Conservation (phyloP, 2,888 invertebrate genomes). For the Diaperis boleti region DNA sequence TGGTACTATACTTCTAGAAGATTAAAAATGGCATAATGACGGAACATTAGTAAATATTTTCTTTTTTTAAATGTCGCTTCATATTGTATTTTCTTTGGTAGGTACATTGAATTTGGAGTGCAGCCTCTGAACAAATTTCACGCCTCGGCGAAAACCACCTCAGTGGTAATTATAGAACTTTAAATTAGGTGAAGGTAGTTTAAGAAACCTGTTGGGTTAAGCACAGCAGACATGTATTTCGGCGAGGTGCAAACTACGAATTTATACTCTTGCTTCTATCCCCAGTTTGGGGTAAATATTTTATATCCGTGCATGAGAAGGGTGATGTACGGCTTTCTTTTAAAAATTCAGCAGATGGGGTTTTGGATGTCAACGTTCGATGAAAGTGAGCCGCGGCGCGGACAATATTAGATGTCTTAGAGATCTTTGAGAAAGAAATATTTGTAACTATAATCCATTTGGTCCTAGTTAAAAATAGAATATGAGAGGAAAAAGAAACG, state of each 20-base stretch:
- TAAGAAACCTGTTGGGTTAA: slow-evolving; percentile 27
- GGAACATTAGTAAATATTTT: too few relatives aligned
- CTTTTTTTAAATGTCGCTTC: too few relatives aligned
- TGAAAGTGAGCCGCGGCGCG: neutral
- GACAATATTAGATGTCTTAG: neutral
- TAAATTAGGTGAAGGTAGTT: slow-evolving; percentile 40
- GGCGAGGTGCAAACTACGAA: slow-evolving; percentile 3
- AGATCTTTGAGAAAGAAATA: neutral
- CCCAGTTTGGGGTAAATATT: slow-evolving; percentile 9
- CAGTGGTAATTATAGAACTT: slow-evolving; percentile 35
- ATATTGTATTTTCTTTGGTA: too few relatives aligned
- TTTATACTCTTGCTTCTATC: slow-evolving; percentile 11
- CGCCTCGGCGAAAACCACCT: slow-evolving; percentile 12
- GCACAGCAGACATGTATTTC: slow-evolving; percentile 8
- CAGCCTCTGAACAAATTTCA: slow-evolving; percentile 20
- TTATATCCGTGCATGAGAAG: slow-evolving; percentile 19
- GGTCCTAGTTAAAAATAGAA: too few relatives aligned
- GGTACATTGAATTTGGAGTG: slow-evolving; percentile 5
- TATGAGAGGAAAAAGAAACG: too few relatives aligned
- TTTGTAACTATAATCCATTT: too few relatives aligned
- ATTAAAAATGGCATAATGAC: too few relatives aligned
- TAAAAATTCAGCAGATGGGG: neutral
- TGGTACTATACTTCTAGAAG: too few relatives aligned
- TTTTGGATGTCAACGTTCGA: neutral
- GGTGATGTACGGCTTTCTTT: slow-evolving; percentile 4